Percentiles rank a stretch among this genome's conserved stretches.
These are phyloP conservation scores for Sepiola atlantica DNA, from an alignment of 2,888 invertebrate species.

Conservation along the genomic window DNA sequence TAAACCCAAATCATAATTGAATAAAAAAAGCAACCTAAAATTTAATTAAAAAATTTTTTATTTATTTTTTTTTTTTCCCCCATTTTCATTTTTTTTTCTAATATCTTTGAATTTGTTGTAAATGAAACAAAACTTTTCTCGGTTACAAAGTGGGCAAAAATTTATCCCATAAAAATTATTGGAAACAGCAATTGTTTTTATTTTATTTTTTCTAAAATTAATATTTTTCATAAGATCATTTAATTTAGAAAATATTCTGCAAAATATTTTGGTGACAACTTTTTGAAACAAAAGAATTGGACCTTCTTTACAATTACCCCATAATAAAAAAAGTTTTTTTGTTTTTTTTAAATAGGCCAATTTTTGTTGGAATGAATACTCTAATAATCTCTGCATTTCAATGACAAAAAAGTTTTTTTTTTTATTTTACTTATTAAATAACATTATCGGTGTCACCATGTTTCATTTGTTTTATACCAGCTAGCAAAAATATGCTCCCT, in stretches of 20 bases:
- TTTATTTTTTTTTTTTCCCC: no score
- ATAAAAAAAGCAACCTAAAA: neutral
- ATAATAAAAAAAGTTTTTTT: neutral
- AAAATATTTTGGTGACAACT: neutral
- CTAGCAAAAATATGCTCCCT: no score
- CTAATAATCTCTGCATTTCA: no score
- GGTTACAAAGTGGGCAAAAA: slow-evolving; percentile 32
- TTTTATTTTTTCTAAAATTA: neutral
- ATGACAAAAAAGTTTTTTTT: no score
- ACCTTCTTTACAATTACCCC: no score
- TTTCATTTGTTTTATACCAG: no score
- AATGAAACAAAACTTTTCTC: neutral
- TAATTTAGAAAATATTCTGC: neutral
- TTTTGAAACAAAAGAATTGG: neutral
- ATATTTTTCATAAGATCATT: neutral
- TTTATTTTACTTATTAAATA: neutral
- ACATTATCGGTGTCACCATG: neutral
- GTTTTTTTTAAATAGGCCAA: neutral
- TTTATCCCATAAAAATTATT: neutral
- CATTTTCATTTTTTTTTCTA: no score
- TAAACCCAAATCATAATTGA: neutral
- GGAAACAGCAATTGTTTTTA: neutral
- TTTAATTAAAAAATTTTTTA: neutral
- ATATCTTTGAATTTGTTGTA: neutral
- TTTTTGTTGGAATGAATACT: no score